These are phyloP conservation scores for Plebejus melissa DNA, from an alignment of 2,888 invertebrate genomes.

Conservation along the genomic window DNA sequence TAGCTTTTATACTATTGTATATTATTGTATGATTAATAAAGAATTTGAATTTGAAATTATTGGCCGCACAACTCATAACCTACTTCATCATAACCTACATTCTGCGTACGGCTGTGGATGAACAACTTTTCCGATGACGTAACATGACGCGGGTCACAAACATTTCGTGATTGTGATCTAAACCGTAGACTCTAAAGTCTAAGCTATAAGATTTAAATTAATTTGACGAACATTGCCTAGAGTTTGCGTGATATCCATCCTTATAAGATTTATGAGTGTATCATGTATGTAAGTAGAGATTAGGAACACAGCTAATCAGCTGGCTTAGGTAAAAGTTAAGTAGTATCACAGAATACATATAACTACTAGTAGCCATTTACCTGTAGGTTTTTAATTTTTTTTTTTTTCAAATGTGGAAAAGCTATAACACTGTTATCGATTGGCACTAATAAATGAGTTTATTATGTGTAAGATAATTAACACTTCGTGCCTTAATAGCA, in stretches of 20 bases:
- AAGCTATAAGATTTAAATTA: not conserved
- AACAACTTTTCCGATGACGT: conserved; percentile 14
- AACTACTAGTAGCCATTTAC: too few relatives aligned
- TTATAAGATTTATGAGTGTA: not conserved
- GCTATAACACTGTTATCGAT: not conserved
- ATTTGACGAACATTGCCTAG: not conserved
- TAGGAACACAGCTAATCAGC: not conserved
- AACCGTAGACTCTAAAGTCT: not conserved
- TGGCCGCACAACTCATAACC: not conserved
- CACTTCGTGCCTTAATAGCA: not conserved
- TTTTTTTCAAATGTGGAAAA: too few relatives aligned
- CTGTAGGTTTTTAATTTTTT: too few relatives aligned
- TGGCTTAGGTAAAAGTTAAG: not conserved
- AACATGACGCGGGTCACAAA: not conserved
- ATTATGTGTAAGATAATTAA: not conserved
- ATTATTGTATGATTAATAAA: too few relatives aligned
- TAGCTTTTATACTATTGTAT: too few relatives aligned
- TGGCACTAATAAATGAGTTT: not conserved
- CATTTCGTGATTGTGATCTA: not conserved
- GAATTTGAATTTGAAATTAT: too few relatives aligned
- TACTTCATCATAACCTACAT: conserved; percentile 6
- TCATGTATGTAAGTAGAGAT: not conserved
- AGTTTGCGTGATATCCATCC: not conserved
- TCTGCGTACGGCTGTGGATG: not conserved
- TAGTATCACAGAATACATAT: too few relatives aligned